phyloP scores from a whole-genome alignment of 2,797 vertebrate species.

The Tenualosa thibaudeaui region DNA sequence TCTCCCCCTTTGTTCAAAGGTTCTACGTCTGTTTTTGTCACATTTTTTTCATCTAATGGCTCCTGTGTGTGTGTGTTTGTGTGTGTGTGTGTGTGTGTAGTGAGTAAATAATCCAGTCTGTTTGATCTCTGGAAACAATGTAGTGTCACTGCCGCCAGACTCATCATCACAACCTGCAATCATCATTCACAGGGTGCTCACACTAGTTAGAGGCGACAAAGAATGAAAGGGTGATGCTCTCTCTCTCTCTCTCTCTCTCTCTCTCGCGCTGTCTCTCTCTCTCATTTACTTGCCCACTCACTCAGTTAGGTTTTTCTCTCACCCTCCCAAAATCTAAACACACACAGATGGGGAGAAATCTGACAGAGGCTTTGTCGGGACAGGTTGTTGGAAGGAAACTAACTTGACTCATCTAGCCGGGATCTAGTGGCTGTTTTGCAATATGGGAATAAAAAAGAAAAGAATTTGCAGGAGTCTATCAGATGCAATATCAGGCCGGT shows the following conservation, averaged over 20 bases:
- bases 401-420: not conserved
- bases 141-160: not conserved
- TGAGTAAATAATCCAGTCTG: conserved; percentile 6
- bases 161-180: not conserved
- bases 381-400: not conserved
- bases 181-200: not conserved
- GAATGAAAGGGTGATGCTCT: too few species aligned
- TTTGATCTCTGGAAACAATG: not conserved
- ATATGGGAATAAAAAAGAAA: not conserved
- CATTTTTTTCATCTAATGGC: not conserved
- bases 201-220: not conserved
- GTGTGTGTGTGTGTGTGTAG: too few species aligned
- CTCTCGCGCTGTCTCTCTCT: too few species aligned
- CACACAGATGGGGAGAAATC: not conserved
- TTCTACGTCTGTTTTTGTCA: not conserved
- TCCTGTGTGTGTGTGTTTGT: not conserved
- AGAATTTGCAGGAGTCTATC: not conserved
- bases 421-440: not conserved
- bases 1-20: not conserved
- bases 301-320: not conserved
- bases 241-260: too few species aligned
- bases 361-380: not conserved
- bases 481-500: too few species aligned
- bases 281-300: not conserved
- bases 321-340: not conserved